Evolutionary conservation across 2,888 invertebrate genomes (phyloP).

Genomic region (Germaria angustata): DNA sequence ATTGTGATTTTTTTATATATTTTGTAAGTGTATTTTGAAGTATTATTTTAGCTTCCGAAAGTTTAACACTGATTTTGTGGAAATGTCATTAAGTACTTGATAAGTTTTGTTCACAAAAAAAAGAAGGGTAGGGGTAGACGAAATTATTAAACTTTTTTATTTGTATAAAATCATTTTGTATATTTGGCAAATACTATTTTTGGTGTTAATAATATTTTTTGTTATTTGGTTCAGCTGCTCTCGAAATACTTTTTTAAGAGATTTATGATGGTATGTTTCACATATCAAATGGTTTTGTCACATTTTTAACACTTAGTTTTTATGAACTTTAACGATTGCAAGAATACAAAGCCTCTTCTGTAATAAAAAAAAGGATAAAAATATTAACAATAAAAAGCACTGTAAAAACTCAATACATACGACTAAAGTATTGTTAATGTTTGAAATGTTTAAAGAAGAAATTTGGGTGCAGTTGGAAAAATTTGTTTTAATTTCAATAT

Average conservation of each 20-base stretch:
- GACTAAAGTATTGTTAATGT: neutral
- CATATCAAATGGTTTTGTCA: conserved; percentile 43
- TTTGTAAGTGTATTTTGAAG: neutral
- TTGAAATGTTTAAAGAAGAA: neutral
- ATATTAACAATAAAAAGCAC: neutral
- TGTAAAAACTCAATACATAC: neutral
- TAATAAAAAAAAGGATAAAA: neutral
- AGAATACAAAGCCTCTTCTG: neutral
- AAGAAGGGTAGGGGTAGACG: neutral
- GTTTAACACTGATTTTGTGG: neutral
- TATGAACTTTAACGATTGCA: neutral
- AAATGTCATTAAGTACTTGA: conserved; percentile 46
- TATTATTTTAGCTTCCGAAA: neutral
- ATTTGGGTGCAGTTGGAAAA: neutral
- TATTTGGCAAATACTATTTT: conserved; percentile 48
- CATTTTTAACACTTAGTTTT: neutral
- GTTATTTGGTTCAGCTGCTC: conserved; percentile 16
- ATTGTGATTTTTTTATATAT: neutral
- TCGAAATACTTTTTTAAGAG: conserved; percentile 14
- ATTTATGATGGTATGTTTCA: conserved; percentile 27
- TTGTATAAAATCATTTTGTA: conserved; percentile 3
- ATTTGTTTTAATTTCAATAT: neutral
- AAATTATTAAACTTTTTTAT: conserved; percentile 21
- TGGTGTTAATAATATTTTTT: conserved; percentile 37
- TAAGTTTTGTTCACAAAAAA: neutral